Conservation (phyloP, 2,888 invertebrate genomes). For the Pollenia griseotomentosa region DNA sequence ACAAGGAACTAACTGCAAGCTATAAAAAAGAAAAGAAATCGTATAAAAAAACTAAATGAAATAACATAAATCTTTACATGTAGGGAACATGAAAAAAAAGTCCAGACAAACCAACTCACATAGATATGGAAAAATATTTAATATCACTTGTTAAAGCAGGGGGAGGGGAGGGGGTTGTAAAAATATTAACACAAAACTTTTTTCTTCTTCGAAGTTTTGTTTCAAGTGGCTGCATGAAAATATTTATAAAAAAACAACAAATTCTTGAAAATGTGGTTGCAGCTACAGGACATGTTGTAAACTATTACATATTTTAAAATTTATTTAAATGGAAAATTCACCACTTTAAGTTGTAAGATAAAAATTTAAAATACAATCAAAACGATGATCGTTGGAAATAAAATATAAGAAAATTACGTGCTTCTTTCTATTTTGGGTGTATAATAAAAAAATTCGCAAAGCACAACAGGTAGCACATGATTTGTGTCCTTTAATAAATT, state of each 20-base stretch:
- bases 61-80: conserved; percentile 53
- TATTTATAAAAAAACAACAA: neutral
- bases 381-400: too few species aligned
- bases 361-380: neutral
- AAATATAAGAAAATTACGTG: too few species aligned
- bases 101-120: conserved; percentile 6
- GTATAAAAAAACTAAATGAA: conserved; percentile 41
- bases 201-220: neutral
- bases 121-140: neutral
- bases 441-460: too few species aligned
- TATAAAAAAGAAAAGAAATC: neutral
- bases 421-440: too few species aligned
- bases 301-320: neutral
- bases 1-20: conserved; percentile 13
- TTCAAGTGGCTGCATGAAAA: neutral
- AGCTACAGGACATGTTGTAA: neutral
- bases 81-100: conserved; percentile 3
- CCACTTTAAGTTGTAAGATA: too few species aligned
- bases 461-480: too few species aligned
- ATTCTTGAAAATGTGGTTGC: conserved; percentile 26
- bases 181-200: conserved; percentile 9
- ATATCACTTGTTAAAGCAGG: neutral
- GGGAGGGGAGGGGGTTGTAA: neutral
- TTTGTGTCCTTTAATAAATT: too few species aligned
- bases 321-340: too few species aligned